Evolutionary conservation across 2,888 invertebrate species (phyloP), one percentile per base, ranked within the genome.

Genomic region (Selenia dentaria): DNA sequence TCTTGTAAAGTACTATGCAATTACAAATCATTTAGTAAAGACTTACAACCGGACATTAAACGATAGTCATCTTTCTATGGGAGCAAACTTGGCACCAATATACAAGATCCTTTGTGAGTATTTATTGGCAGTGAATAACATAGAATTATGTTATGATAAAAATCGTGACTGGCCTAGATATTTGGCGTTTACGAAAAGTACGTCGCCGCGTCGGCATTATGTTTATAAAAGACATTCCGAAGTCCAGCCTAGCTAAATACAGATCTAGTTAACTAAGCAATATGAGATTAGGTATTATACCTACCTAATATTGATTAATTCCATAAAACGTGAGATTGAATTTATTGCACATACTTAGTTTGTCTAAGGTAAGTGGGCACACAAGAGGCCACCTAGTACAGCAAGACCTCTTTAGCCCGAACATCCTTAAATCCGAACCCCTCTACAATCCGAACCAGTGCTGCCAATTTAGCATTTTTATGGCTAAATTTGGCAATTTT

Each of bases 131-230:
- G 41, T 24, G 24, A 49, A 49, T 54, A 51, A 48, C 41, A 35
- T 39, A 37, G 41, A 14, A 51, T 44, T 51, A 43, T 20, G 39
- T 35, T 41, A 22, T 22, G 34, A 34, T 26, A 47, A 14, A 31
- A 45, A 28, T 54, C 48, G 45, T 49, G 54, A 46, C 37, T 25
- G 49, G 42, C 47, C 53, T 51, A 47, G 39, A 55, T 53, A 49
- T 53, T 44, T 40, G 37, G 31, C 28, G 39, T 29, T 37, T 41
- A 33, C 43, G 34, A 43, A 54, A 44, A 49, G 37, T 28, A 25
- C 2, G 42, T 38, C 33, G 41, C n/a, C n/a, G n/a, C n/a, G n/a
- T 13, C 9, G n/a, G 16, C 6, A 35, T 32, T 29, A 14, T 28
- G 2, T 35, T 26, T 34, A 24, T 39, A 12, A 6, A 16, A 32